Evolutionary conservation across 2,888 invertebrate genomes (phyloP).

Genomic region (Meiosimyza decipiens): DNA sequence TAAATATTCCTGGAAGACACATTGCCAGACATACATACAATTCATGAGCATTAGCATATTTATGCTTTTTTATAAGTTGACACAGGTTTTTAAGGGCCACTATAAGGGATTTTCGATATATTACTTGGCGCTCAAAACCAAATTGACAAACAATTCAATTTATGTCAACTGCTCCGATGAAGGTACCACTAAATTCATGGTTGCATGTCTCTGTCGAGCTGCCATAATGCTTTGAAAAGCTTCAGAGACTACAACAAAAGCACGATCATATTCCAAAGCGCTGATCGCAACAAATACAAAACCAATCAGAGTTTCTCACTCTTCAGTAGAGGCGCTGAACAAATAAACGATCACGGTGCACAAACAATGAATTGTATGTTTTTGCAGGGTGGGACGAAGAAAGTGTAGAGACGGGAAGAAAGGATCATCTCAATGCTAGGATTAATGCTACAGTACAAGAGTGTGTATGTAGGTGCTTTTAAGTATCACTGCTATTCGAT

Average conservation of each 20-base stretch:
- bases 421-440: background rate
- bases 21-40: background rate
- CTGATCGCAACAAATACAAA: constrained; percentile 28
- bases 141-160: constrained; percentile 35
- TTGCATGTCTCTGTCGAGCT: no score
- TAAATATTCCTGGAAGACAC: constrained; percentile 23
- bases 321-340: constrained; percentile 29
- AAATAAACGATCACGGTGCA: constrained; percentile 28
- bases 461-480: background rate
- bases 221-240: no score
- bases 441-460: background rate
- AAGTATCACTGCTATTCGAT: no score
- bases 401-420: background rate
- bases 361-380: background rate
- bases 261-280: constrained; percentile 28
- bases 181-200: background rate
- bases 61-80: constrained; percentile 26
- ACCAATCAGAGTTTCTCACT: constrained; percentile 35
- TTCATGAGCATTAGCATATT: constrained; percentile 29
- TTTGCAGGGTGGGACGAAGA: background rate
- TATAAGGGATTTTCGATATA: constrained; percentile 21
- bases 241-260: background rate
- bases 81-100: constrained; percentile 10
- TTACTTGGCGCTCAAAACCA: constrained; percentile 35
- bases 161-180: constrained; percentile 18